Conservation (phyloP, 2,113 vertebrate species). For the Corydoras sp. region DNA sequence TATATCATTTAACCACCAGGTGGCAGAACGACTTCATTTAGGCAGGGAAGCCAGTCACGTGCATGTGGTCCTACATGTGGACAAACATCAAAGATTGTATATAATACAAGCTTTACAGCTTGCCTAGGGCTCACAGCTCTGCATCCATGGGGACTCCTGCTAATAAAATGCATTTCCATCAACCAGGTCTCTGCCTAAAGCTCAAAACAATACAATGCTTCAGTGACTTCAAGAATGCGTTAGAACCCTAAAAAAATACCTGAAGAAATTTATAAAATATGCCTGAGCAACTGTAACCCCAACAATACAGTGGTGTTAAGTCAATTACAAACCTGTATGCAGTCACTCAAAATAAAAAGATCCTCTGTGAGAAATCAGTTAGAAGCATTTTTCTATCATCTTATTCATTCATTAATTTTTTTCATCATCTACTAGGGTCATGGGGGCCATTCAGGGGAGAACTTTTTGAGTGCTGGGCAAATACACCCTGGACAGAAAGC, state of each 20-base stretch:
- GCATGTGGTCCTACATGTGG: not conserved
- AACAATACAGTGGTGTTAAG: not conserved
- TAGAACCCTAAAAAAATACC: not conserved
- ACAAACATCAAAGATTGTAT: conserved; percentile 40
- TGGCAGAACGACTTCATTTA: conserved; percentile 40
- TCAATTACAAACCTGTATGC: not conserved
- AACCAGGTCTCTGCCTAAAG: not conserved
- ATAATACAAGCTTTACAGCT: not conserved
- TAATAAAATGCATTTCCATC: not conserved
- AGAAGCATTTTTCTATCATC: no score
- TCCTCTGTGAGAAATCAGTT: no score
- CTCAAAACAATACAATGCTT: conserved; percentile 9
- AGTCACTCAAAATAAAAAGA: no score
- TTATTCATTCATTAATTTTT: no score
- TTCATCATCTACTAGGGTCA: no score
- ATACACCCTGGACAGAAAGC: no score
- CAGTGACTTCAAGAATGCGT: conserved; percentile 4
- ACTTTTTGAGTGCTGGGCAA: no score
- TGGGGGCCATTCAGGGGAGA: no score
- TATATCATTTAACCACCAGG: conserved; percentile 49
- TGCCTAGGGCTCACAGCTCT: not conserved
- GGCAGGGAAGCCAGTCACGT: not conserved
- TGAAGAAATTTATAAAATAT: not conserved
- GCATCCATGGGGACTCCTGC: not conserved
- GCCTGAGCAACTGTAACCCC: not conserved